phyloP scores from a whole-genome alignment of 2,113 vertebrate genomes.

The Tetrax tetrax region DNA sequence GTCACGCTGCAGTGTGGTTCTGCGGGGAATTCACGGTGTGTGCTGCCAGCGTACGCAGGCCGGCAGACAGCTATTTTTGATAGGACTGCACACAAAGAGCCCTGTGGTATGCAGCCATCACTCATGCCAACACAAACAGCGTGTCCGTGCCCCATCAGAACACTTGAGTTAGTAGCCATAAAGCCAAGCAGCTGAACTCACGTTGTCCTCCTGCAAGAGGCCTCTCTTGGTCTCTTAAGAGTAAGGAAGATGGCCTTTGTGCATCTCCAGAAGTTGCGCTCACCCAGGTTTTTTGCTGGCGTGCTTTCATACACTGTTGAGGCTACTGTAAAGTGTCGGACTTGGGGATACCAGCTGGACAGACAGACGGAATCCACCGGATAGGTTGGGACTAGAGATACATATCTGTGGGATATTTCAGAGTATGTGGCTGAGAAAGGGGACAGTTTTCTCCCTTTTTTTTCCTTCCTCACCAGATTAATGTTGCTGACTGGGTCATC shows the following conservation, averaged over 20 bases:
- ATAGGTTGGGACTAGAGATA: neutral
- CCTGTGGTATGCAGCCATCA: conserved; percentile 13
- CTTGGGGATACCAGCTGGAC: neutral
- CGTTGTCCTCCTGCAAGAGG: neutral
- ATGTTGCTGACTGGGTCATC: neutral
- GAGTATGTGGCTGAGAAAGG: neutral
- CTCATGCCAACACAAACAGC: conserved; percentile 35
- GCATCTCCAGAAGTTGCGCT: neutral
- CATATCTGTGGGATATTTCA: neutral
- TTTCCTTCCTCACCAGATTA: neutral
- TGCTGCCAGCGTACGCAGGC: rapidly evolving
- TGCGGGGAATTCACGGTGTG: neutral
- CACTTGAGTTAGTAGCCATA: conserved; percentile 11
- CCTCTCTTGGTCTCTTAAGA: conserved; percentile 23
- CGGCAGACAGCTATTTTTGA: conserved; percentile 37
- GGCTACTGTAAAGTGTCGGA: neutral
- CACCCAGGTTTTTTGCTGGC: neutral
- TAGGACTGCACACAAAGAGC: conserved; percentile 36
- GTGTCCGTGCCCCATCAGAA: neutral
- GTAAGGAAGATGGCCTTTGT: neutral
- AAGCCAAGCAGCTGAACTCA: conserved; percentile 44
- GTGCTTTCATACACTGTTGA: neutral
- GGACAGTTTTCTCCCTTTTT: neutral
- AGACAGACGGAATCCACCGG: neutral
- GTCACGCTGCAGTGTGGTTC: neutral